Percentiles rank a stretch among this genome's conserved stretches.
Evolutionary conservation across 1,140 invertebrate genomes (phyloP).

Genomic region (Macrobrachium rosenbergii): DNA sequence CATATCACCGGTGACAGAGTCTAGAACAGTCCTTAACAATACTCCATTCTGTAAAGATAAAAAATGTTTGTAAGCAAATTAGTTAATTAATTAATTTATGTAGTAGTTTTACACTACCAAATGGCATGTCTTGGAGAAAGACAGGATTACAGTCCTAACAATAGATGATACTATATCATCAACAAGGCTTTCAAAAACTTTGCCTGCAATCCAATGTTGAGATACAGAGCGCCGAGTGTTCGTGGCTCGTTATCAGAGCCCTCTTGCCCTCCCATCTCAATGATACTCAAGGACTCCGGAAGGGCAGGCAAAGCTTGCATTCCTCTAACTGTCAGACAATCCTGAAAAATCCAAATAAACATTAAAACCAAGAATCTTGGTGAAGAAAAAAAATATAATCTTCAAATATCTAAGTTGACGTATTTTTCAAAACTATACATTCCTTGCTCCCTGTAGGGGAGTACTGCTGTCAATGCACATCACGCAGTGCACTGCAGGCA

Average conservation of each 20-base stretch:
- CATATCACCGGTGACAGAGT: constrained; percentile 96
- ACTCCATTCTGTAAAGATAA: constrained; percentile 88
- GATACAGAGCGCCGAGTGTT: constrained; percentile 84
- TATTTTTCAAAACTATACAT: too few relatives aligned
- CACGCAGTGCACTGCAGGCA: too few relatives aligned
- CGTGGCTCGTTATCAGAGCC: constrained; percentile 75
- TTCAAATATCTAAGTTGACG: background rate
- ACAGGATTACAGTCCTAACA: too few relatives aligned
- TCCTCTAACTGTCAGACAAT: constrained; percentile 92
- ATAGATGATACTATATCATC: background rate
- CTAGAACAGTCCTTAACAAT: constrained; percentile 92
- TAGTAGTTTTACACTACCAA: too few relatives aligned
- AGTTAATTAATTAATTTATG: too few relatives aligned
- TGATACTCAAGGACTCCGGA: constrained; percentile 96
- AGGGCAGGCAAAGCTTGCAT: constrained; percentile 98
- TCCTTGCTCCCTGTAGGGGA: too few relatives aligned
- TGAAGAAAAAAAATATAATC: background rate
- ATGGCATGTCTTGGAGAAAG: too few relatives aligned
- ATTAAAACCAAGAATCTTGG: background rate
- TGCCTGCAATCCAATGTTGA: constrained; percentile 93
- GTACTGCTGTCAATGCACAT: too few relatives aligned
- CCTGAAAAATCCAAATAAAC: constrained; percentile 71
- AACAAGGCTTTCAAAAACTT: background rate
- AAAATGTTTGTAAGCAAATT: background rate
- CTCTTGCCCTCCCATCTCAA: constrained; percentile 86